A percentile compares a stretch with the other conserved stretches of the same genome.
Evolutionary conservation across 2,888 invertebrate species (phyloP).

Genomic region (Ceraclea dissimilis): DNA sequence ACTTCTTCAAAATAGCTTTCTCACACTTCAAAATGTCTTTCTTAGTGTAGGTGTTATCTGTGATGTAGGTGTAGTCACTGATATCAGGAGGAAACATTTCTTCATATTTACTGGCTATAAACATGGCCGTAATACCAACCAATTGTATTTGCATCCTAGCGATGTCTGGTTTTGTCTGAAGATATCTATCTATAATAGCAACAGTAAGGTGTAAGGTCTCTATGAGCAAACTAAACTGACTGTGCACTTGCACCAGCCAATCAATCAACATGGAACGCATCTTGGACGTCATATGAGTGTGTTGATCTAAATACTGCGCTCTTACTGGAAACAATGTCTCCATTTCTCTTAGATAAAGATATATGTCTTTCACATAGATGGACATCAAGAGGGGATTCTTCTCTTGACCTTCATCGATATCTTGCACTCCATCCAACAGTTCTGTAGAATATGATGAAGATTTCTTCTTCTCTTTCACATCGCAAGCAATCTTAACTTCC

Average conservation of each 20-base stretch:
- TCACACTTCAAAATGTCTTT: slow-evolving; percentile 79
- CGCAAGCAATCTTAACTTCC: background rate
- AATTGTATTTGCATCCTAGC: slow-evolving; percentile 70
- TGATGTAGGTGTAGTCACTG: slow-evolving; percentile 83
- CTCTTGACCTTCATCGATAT: slow-evolving; percentile 69
- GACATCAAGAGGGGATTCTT: slow-evolving; percentile 72
- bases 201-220: slow-evolving; percentile 89
- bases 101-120: slow-evolving; percentile 91
- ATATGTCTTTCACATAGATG: slow-evolving; percentile 86
- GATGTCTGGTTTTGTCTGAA: slow-evolving; percentile 58
- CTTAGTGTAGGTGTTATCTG: slow-evolving; percentile 78
- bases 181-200: slow-evolving; percentile 81
- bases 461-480: slow-evolving; percentile 8
- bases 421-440: slow-evolving; percentile 48
- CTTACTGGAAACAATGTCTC: slow-evolving; percentile 63
- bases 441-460: slow-evolving; percentile 26
- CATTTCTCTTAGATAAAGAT: slow-evolving; percentile 67
- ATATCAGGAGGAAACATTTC: slow-evolving; percentile 87
- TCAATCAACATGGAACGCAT: slow-evolving; percentile 89
- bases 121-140: slow-evolving; percentile 82
- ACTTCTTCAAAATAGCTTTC: slow-evolving; percentile 61
- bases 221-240: slow-evolving; percentile 72
- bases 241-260: slow-evolving; percentile 90
- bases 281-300: slow-evolving; percentile 60
- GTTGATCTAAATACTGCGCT: slow-evolving; percentile 58